A percentile compares a stretch with the other conserved stretches of the same genome.
Conservation (phyloP, 2,113 vertebrate genomes). For the Amazona guildingii region DNA sequence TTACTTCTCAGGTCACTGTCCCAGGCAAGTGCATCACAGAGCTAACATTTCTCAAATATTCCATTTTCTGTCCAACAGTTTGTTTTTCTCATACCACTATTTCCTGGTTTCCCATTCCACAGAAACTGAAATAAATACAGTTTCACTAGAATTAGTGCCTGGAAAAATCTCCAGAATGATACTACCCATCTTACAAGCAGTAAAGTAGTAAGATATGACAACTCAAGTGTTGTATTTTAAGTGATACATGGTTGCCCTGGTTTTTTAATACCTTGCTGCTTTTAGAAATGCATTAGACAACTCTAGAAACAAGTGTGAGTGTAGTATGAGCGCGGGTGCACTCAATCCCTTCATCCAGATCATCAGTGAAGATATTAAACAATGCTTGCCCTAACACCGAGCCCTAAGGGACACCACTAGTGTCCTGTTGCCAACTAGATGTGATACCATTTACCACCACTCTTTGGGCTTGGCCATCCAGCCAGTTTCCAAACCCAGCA, state of each 20-base stretch:
- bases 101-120: neutral
- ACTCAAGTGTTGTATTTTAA: neutral
- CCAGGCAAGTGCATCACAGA: neutral
- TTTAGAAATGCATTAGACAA: constrained; percentile 9
- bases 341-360: neutral
- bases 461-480: neutral
- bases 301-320: constrained; percentile 3
- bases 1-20: neutral
- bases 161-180: neutral
- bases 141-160: neutral
- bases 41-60: neutral
- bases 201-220: neutral
- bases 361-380: neutral
- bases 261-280: neutral
- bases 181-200: neutral
- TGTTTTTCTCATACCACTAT: neutral
- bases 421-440: neutral
- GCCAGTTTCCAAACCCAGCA: neutral
- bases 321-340: neutral
- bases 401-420: neutral
- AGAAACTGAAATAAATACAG: neutral
- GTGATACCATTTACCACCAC: neutral
- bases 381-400: neutral
- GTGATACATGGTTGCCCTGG: neutral
- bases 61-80: neutral